These are phyloP conservation scores for Hippocampus zosterae DNA, from an alignment of 2,113 vertebrate genomes.

Conservation along the genomic window DNA sequence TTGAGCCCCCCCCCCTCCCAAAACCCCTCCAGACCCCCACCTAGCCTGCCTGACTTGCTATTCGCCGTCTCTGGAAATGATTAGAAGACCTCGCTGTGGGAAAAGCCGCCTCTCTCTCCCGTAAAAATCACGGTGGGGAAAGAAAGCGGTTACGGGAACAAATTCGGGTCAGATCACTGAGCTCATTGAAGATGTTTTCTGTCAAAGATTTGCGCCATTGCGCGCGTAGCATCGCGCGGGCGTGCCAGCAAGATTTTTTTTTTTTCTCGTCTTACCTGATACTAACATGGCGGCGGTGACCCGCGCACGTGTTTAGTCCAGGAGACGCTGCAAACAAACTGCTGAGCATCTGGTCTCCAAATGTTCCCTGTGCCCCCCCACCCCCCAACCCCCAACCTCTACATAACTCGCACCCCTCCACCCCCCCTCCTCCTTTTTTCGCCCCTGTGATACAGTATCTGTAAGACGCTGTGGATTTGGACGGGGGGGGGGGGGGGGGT, in stretches of 20 bases:
- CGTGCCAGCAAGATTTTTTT: constrained; percentile 19
- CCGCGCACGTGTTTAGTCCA: constrained; percentile 45
- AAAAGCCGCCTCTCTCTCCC: constrained; percentile 62
- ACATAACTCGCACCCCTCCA: not conserved
- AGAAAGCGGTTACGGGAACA: constrained; percentile 52
- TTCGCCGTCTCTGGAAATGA: constrained; percentile 73
- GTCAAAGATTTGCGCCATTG: not conserved
- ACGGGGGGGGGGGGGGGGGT: too few species aligned
- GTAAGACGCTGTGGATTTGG: constrained; percentile 64
- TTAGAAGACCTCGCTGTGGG: constrained; percentile 76
- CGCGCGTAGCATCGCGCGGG: not conserved
- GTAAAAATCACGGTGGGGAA: constrained; percentile 65
- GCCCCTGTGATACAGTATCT: constrained; percentile 55
- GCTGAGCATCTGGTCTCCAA: constrained; percentile 75
- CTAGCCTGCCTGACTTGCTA: constrained; percentile 54
- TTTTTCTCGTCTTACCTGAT: constrained; percentile 56
- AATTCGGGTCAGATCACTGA: not conserved
- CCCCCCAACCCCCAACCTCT: constrained; percentile 24
- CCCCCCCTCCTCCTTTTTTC: constrained; percentile 20
- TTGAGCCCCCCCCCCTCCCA: constrained; percentile 46
- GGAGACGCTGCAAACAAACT: constrained; percentile 60
- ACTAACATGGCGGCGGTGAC: constrained; percentile 42
- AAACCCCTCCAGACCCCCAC: constrained; percentile 46
- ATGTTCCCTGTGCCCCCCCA: constrained; percentile 67
- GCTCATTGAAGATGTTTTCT: not conserved